phyloP scores from a whole-genome alignment of 2,797 vertebrate genomes.

The Melanitta fusca region DNA sequence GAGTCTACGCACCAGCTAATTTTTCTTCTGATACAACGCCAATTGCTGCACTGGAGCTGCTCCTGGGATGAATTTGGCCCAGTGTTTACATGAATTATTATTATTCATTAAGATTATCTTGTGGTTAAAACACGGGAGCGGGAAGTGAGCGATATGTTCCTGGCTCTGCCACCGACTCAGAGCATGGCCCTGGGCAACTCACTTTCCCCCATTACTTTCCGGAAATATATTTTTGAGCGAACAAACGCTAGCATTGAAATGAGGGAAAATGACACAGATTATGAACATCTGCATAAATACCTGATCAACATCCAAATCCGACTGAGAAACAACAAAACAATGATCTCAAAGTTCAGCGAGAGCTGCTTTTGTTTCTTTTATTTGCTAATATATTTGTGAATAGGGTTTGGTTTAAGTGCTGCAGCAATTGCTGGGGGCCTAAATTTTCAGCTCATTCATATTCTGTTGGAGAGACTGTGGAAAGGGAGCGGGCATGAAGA shows the following conservation, averaged over 20 bases:
- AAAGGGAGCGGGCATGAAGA: neutral
- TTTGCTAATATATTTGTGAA: neutral
- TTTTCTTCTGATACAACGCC: neutral
- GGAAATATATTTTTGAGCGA: neutral
- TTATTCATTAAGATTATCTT: conserved; percentile 59
- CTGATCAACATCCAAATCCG: conserved; percentile 18
- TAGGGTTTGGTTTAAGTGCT: neutral
- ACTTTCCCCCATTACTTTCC: neutral
- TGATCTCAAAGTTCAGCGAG: neutral
- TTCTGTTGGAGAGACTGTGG: neutral
- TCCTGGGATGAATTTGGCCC: conserved; percentile 1
- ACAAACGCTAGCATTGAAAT: neutral
- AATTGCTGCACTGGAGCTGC: conserved; percentile 8
- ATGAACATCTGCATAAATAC: conserved; percentile 41
- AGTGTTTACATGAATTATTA: conserved; percentile 29
- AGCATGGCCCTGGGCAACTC: conserved; percentile 46
- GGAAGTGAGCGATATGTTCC: conserved; percentile 43
- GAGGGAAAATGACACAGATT: neutral
- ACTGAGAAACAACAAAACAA: neutral
- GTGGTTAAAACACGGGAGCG: conserved; percentile 24
- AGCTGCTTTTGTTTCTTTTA: neutral
- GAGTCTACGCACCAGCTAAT: neutral
- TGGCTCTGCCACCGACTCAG: conserved; percentile 36
- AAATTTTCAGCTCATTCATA: neutral
- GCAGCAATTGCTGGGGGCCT: neutral